Evolutionary conservation across 1,140 invertebrate genomes (phyloP).

Genomic region (Caenorhabditis remanei): DNA sequence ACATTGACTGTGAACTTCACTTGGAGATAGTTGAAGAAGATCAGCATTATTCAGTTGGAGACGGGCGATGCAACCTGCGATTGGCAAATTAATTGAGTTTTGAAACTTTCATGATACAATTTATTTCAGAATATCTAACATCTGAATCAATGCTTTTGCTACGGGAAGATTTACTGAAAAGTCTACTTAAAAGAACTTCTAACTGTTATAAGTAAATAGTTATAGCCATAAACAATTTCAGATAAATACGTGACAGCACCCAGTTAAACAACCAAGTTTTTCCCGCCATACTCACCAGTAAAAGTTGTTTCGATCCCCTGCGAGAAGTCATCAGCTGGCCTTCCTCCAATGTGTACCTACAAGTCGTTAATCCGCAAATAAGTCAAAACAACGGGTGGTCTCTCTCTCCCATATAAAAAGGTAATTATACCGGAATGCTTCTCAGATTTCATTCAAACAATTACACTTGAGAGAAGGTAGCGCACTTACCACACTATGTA

Average conservation of each 20-base stretch:
- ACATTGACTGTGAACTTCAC: conserved; percentile 43
- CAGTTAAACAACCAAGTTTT: background rate
- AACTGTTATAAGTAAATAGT: no score
- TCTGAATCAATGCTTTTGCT: background rate
- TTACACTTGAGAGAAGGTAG: conserved; percentile 26
- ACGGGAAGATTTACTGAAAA: no score
- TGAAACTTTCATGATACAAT: no score
- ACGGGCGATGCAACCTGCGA: conserved; percentile 72
- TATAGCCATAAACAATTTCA: no score
- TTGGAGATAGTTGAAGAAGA: conserved; percentile 70
- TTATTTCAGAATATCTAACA: no score
- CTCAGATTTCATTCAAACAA: conserved; percentile 47
- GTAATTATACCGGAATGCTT: conserved; percentile 51
- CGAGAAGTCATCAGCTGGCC: conserved; percentile 73
- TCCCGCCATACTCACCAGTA: conserved; percentile 16
- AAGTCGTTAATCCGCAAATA: conserved; percentile 51
- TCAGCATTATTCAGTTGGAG: conserved; percentile 74
- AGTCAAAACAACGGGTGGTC: conserved; percentile 37
- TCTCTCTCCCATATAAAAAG: background rate
- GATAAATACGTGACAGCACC: no score
- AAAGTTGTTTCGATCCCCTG: conserved; percentile 73
- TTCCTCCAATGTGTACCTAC: conserved; percentile 75
- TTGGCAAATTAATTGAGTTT: background rate
- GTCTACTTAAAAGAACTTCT: no score
- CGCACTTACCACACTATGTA: conserved; percentile 68